Percentiles rank a stretch among this genome's conserved stretches.
These are phyloP conservation scores for Atherinomorus stipes DNA, from an alignment of 2,113 vertebrate species.

Conservation along the genomic window DNA sequence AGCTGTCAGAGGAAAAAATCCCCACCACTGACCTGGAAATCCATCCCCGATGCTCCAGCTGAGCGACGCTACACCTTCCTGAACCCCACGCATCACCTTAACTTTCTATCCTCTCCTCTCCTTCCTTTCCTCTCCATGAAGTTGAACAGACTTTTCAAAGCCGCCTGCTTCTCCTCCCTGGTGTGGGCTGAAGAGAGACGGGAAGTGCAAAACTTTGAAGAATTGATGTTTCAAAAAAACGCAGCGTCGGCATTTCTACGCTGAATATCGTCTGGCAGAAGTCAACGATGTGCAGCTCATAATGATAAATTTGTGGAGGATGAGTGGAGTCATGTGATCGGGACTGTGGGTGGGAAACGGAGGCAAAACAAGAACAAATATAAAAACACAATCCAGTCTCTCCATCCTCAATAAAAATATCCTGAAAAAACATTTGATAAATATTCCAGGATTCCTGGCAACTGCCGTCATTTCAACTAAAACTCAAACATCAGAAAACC, in stretches of 20 bases:
- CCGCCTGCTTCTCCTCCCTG: slow-evolving; percentile 21
- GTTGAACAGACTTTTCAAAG: not conserved
- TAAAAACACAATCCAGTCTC: no score
- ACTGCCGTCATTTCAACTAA: no score
- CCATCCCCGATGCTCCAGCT: no score
- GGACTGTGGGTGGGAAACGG: not conserved
- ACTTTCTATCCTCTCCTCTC: not conserved
- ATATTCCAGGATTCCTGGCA: not conserved
- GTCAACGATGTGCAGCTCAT: not conserved
- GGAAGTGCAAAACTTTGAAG: not conserved
- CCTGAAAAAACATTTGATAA: no score
- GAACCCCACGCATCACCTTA: no score
- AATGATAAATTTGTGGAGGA: slow-evolving; percentile 21
- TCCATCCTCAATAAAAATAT: no score
- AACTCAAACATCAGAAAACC: no score
- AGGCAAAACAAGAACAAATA: not conserved
- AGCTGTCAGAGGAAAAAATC: not conserved
- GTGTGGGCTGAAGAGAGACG: not conserved
- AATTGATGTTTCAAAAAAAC: not conserved
- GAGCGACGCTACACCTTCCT: no score
- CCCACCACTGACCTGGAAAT: not conserved
- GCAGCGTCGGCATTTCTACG: not conserved
- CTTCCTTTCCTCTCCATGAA: not conserved
- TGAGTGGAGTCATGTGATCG: not conserved
- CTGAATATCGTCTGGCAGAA: not conserved